Evolutionary conservation across 2,888 invertebrate species (phyloP).

Genomic region (Conchocele bisecta): DNA sequence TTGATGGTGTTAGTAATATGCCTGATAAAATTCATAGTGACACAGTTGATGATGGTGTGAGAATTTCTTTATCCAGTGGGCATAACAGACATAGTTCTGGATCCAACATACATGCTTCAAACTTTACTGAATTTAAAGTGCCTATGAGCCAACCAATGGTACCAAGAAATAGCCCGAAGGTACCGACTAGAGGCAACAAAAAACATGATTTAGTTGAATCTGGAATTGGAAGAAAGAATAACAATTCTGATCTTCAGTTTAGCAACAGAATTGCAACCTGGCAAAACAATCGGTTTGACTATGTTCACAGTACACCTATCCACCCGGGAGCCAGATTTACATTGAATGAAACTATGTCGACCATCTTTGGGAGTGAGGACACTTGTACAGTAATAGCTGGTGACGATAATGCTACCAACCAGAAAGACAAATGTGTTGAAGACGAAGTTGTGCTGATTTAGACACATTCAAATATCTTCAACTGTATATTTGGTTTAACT

Average conservation of each 20-base stretch:
- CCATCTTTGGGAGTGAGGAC: slow-evolving; percentile 35
- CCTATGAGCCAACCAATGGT: slow-evolving; percentile 6
- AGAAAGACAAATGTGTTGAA: slow-evolving; percentile 3
- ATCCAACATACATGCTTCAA: too few relatives aligned
- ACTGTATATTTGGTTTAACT: too few relatives aligned
- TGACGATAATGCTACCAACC: too few relatives aligned
- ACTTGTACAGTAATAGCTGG: too few relatives aligned
- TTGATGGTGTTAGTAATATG: too few relatives aligned
- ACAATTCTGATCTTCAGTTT: too few relatives aligned
- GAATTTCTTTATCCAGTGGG: too few relatives aligned
- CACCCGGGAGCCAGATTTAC: slow-evolving; percentile 19
- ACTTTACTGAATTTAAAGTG: slow-evolving; percentile 16
- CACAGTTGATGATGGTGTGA: too few relatives aligned
- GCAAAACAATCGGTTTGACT: background rate
- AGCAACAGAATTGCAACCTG: background rate
- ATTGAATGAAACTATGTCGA: slow-evolving; percentile 37
- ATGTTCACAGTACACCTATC: slow-evolving; percentile 37
- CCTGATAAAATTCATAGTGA: too few relatives aligned
- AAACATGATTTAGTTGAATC: background rate
- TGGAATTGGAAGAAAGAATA: slow-evolving; percentile 4
- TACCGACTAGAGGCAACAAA: slow-evolving; percentile 16
- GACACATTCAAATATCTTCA: too few relatives aligned
- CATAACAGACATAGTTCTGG: too few relatives aligned
- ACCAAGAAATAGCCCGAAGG: background rate
- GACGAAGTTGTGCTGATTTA: slow-evolving; percentile 34